These are phyloP conservation scores for Macrotus californicus DNA, from an alignment of 2,113 vertebrate genomes.

Conservation along the genomic window DNA sequence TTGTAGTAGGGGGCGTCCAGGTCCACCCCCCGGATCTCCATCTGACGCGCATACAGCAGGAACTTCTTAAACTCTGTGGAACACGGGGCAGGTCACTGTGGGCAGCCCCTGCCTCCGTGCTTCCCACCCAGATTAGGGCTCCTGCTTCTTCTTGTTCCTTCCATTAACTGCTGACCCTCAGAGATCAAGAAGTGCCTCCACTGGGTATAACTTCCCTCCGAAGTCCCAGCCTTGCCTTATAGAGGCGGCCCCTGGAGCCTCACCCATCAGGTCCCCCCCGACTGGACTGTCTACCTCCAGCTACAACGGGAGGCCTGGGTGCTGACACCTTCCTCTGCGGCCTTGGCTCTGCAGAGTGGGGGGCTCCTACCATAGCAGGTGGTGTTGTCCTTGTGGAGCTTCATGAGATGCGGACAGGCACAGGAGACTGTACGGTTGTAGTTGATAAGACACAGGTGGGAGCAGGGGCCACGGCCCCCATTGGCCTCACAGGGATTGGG, in stretches of 20 bases:
- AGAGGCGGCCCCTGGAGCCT: neutral
- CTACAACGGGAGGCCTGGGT: neutral
- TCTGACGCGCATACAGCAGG: constrained; percentile 96
- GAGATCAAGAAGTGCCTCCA: rapidly evolving
- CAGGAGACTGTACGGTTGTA: constrained; percentile 95
- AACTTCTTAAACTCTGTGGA: constrained; percentile 93
- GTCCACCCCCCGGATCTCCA: constrained; percentile 97
- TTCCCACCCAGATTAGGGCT: neutral
- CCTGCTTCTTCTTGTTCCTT: neutral
- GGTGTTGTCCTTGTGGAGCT: constrained; percentile 88
- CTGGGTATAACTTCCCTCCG: rapidly evolving
- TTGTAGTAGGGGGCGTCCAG: constrained; percentile 98
- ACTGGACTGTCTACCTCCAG: neutral
- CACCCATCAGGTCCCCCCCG: rapidly evolving
- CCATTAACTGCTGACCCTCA: rapidly evolving
- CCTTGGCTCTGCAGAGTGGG: neutral
- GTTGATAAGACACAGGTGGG: constrained; percentile 97
- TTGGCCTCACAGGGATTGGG: constrained; percentile 92
- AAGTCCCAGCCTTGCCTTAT: neutral
- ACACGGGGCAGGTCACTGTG: neutral
- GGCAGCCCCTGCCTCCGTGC: neutral
- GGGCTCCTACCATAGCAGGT: constrained; percentile 90
- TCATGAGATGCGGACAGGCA: constrained; percentile 98
- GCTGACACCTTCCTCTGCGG: neutral
- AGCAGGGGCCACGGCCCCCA: constrained; percentile 90